These are phyloP conservation scores for Eurytoma adleriae DNA, from an alignment of 2,888 invertebrate species.

Conservation along the genomic window DNA sequence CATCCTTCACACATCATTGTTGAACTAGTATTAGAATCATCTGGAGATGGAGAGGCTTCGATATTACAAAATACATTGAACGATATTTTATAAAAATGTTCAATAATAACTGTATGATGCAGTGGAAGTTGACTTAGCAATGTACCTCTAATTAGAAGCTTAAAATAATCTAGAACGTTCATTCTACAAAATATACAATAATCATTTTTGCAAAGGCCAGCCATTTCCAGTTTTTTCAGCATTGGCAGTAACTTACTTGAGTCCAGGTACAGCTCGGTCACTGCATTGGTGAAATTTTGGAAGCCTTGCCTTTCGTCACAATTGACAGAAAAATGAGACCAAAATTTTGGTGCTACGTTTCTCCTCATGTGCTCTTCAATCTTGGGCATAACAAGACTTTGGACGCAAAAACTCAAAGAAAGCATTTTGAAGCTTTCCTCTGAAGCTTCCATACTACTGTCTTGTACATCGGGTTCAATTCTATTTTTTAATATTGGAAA, in stretches of 20 bases:
- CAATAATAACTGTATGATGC: slow-evolving; percentile 83
- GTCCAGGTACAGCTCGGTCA: slow-evolving; percentile 80
- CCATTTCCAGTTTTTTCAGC: slow-evolving; percentile 78
- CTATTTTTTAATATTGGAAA: slow-evolving; percentile 53
- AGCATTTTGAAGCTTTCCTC: slow-evolving; percentile 45
- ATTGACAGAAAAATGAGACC: slow-evolving; percentile 80
- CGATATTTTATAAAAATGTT: slow-evolving; percentile 87
- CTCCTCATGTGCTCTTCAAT: slow-evolving; percentile 81
- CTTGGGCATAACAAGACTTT: slow-evolving; percentile 75
- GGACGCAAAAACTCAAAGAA: slow-evolving; percentile 43
- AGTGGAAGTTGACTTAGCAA: slow-evolving; percentile 85
- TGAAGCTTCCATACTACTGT: slow-evolving; percentile 45
- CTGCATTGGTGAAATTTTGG: slow-evolving; percentile 82
- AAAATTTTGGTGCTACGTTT: slow-evolving; percentile 81
- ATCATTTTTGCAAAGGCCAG: slow-evolving; percentile 67
- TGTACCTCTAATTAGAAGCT: slow-evolving; percentile 81
- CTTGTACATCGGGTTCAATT: slow-evolving; percentile 29
- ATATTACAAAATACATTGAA: slow-evolving; percentile 82
- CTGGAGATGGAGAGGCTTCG: slow-evolving; percentile 60
- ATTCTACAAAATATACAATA: slow-evolving; percentile 78
- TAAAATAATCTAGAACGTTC: slow-evolving; percentile 79
- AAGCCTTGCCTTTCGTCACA: slow-evolving; percentile 79
- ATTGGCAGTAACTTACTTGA: slow-evolving; percentile 79
- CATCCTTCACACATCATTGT: slow-evolving; percentile 86
- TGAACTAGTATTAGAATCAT: slow-evolving; percentile 77